These are phyloP conservation scores for Suillia variegata DNA, from an alignment of 2,888 invertebrate species.

Conservation along the genomic window DNA sequence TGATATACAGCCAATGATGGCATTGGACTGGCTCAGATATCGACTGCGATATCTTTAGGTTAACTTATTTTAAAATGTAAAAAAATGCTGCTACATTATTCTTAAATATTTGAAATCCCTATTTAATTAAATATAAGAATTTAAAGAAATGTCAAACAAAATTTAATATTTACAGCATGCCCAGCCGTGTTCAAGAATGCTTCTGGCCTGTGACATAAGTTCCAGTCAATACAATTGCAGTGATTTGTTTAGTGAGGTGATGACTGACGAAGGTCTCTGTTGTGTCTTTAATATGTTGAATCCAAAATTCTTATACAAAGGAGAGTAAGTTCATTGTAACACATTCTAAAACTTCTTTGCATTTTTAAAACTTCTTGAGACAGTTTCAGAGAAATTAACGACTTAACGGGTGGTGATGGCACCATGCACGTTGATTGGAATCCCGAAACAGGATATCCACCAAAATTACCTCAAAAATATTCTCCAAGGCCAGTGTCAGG, in stretches of 20 bases:
- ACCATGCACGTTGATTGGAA: constrained; percentile 68
- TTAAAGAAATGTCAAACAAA: too few species aligned
- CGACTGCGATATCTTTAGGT: too few species aligned
- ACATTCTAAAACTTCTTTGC: not conserved
- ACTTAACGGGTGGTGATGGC: not conserved
- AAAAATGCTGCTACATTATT: too few species aligned
- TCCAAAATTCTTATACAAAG: constrained; percentile 48
- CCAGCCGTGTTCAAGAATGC: constrained; percentile 42
- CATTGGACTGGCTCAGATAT: too few species aligned
- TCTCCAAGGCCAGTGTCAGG: constrained; percentile 66
- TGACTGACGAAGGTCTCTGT: constrained; percentile 85
- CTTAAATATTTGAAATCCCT: too few species aligned
- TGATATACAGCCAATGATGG: too few species aligned
- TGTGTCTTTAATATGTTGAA: constrained; percentile 82
- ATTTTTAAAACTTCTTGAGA: not conserved
- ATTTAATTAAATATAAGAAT: too few species aligned
- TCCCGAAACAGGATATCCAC: constrained; percentile 73
- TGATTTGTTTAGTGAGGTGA: constrained; percentile 72
- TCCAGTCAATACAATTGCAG: constrained; percentile 67
- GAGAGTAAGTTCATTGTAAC: constrained; percentile 34
- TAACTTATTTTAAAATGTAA: too few species aligned
- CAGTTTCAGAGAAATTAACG: not conserved
- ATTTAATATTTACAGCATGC: constrained; percentile 34
- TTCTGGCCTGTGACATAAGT: constrained; percentile 72
- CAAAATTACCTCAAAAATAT: constrained; percentile 63